Evolutionary conservation across 1,140 invertebrate species (phyloP), one percentile per base, ranked within the genome.

Genomic region (Acromyrmex echinatior): DNA sequence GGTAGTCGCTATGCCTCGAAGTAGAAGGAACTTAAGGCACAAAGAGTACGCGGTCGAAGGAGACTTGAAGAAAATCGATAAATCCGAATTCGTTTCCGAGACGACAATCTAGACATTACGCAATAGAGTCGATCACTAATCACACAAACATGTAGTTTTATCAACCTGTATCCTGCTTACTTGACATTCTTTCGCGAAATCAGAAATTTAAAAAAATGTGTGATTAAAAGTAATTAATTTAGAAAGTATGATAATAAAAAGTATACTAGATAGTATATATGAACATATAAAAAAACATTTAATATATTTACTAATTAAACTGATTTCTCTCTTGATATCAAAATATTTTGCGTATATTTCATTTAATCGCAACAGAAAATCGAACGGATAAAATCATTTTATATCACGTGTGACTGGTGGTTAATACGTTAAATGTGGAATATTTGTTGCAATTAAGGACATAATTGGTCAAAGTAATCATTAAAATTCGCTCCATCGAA

Each of bases 1-100:
- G 80, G 89, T 92, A 92, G 92, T 87, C 88, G 88, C 91, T 90
- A 92, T 92, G 90, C 92, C 92, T 92, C 92, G 86, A 81, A 81
- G 90, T 91, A 90, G 86, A 84, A 79, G 49, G 60, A 76, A 74
- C 53, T 58, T 66, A 62, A 80, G 62, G 56, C 65, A 74, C 78
- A 81, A 63, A 58, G 25, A 78, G 31, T 86, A 65, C 56, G 35
- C 65, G 18, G 49, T 68, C 66, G 21, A 79, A 58, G 28, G 16
- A 51, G 70, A 76, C 66, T 51, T 12, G 39, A 28, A 10, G 80
- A 49, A 76, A 62, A 84, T 62, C 70, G 80, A 84, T 76, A 31
- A 56, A 76, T 84, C 56, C 80, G 80, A 84, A 76, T 84, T 84
- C 70, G 80, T 76, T 84, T 84, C 70, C 80, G 18, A 84, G n/a